Conservation (phyloP, 2,888 invertebrate genomes). For the Schrankia costaestrigalis region DNA sequence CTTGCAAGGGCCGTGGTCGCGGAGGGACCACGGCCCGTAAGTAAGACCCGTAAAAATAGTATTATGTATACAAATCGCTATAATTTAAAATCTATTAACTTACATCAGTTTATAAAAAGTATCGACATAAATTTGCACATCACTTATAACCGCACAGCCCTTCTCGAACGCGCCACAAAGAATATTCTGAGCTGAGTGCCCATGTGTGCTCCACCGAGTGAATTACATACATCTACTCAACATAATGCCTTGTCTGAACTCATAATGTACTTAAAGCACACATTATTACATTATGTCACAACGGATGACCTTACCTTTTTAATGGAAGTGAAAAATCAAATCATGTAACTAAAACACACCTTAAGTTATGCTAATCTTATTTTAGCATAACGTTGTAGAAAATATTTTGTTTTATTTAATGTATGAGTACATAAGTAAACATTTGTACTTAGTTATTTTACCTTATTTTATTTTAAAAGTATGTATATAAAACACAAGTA, state of each 20-base stretch:
- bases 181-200: slow-evolving; percentile 35
- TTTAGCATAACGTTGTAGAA: too few relatives aligned
- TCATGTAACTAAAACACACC: slow-evolving; percentile 4
- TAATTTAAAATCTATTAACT: slow-evolving; percentile 1
- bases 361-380: slow-evolving; percentile 7
- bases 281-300: slow-evolving; percentile 15
- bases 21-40: too few relatives aligned
- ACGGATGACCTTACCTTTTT: slow-evolving; percentile 14
- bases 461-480: too few relatives aligned
- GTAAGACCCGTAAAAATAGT: too few relatives aligned
- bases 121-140: slow-evolving; percentile 6
- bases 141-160: slow-evolving; percentile 31
- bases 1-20: too few relatives aligned
- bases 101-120: not conserved
- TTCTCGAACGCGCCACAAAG: slow-evolving; percentile 30
- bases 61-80: too few relatives aligned
- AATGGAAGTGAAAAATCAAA: slow-evolving; percentile 23
- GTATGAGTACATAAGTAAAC: too few relatives aligned
- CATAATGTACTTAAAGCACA: slow-evolving; percentile 21
- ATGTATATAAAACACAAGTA: too few relatives aligned
- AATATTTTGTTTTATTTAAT: too few relatives aligned
- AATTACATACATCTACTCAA: slow-evolving; percentile 29
- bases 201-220: slow-evolving; percentile 31
- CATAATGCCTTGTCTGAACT: slow-evolving; percentile 21
- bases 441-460: too few relatives aligned